Base-by-base conservation (phyloP, 2,888 invertebrate species). In the Oligia strigilis region DNA sequence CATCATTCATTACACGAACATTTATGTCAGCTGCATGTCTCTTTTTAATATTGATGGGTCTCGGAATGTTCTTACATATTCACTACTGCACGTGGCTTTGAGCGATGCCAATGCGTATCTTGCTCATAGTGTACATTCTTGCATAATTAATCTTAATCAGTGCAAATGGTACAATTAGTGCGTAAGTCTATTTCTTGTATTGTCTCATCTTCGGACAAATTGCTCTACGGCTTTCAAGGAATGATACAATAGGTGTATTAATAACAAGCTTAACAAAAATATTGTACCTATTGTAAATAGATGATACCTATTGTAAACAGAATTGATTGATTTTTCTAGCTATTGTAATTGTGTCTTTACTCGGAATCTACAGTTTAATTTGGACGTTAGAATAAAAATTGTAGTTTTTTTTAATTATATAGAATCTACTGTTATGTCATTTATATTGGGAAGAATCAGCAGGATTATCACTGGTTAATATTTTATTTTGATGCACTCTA, bases 51-150 rank as follows among this genome's bases (percentile, higher is more conserved):
- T 83, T 86, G 80, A 86, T 86, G 72, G 77, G 49, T 49, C 65
- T 60, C 66, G 72, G 85, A 85, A 83, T 83, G 72, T 77, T 40
- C 62, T 75, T 85, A 80, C 75, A 85, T 85, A 85, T 86, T 80
- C 80, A 85, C 65, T 75, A 75, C 52, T 85, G 86, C 86, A 85
- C 85, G 85, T 85, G 85, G 83, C 73, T 77, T 75, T 73, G 77
- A 76, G 67, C 77, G 66, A 75, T 86, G 86, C 86, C 83, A 86
- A 86, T 75, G 75, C 40, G 49, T 75, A 83, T 71, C 70, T 80
- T 73, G 66, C 17, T 77, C 77, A 76, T 74, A 76, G 72, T 4
- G 64, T 6, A 69, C 73, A 80, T 85, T 85, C 81, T 83, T 77
- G 71, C 80, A 86, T 85, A 73, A 75, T 77, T 75, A 23, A 83